Conservation (phyloP, 30 jellyfish, hydroid and myxozoan genomes). For the Hydra vulgaris region DNA sequence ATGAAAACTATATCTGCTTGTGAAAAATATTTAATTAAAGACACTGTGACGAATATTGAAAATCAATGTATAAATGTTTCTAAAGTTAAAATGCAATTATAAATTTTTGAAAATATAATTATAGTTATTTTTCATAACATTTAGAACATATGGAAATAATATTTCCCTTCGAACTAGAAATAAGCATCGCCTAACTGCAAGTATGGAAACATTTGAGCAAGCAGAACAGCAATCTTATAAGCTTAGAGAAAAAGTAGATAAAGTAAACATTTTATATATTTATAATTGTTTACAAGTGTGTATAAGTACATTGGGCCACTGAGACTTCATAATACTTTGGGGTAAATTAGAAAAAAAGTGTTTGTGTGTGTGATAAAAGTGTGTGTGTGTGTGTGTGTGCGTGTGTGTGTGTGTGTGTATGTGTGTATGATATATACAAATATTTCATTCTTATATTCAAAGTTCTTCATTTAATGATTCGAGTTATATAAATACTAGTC, state of each 20-base stretch:
- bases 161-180: background rate
- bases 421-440: background rate
- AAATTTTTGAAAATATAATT: background rate
- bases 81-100: too few species aligned
- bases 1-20: background rate
- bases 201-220: background rate
- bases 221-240: background rate
- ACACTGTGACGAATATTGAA: background rate
- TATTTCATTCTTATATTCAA: too few species aligned
- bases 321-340: too few species aligned
- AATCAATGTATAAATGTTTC: background rate
- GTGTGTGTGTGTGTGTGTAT: too few species aligned
- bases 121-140: background rate
- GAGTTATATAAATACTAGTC: too few species aligned
- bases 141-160: background rate
- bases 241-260: background rate
- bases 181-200: background rate
- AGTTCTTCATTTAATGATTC: background rate
- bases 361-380: too few species aligned
- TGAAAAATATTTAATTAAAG: background rate
- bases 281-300: too few species aligned
- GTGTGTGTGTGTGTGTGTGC: too few species aligned
- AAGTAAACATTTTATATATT: background rate
- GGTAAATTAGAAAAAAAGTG: too few species aligned
- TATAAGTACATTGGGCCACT: too few species aligned